Evolutionary conservation across 1,140 invertebrate genomes (phyloP), one percentile per base, ranked within the genome.

Genomic region (Papilio xuthus): DNA sequence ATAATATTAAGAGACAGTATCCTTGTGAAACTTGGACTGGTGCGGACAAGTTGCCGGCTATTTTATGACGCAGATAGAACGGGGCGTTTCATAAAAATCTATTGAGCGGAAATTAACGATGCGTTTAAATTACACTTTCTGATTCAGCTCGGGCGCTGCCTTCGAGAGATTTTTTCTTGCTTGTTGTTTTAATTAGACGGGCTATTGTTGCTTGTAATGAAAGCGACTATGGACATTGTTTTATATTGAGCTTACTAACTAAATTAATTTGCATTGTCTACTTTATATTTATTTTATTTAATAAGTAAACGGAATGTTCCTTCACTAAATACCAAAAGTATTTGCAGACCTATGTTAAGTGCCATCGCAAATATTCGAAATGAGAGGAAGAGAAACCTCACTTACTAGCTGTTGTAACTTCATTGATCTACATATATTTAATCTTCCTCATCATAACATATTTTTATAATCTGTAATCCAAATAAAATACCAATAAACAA

Each of bases 101-200:
- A 76, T 76, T 76, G 53, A 76, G 74, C 74, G 74, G 74, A 76
- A 76, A 63, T 60, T 76, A 76, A 76, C 74, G 74, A 60, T 53
- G 50, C 28, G 74, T 76, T 60, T 76, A 60, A 76, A 76, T 76
- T 76, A 76, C 74, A 60, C 32, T 41, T 63, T 41, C 50, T 60
- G 53, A 60, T 42, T 42, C 74, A 13, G 71, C 23, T 72, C 41
- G n/a, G 41, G 47, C 23, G 32, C 20, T n/a, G 28, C 47, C 23
- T 74, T 53, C n/a, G 23, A 60, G 53, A 20, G 37, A 60, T 76
- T 76, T 76, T 41, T 72, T 44, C 20, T 47, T 56, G 32, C 28
- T 63, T 13, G 32, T 42, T 32, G n/a, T 76, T 76, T 76, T 63
- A 76, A 76, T 63, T 76, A 37, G 50, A 26, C 41, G 41, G 15